These are phyloP conservation scores for Diogma glabrata DNA, from an alignment of 2,888 invertebrate genomes.

Conservation along the genomic window DNA sequence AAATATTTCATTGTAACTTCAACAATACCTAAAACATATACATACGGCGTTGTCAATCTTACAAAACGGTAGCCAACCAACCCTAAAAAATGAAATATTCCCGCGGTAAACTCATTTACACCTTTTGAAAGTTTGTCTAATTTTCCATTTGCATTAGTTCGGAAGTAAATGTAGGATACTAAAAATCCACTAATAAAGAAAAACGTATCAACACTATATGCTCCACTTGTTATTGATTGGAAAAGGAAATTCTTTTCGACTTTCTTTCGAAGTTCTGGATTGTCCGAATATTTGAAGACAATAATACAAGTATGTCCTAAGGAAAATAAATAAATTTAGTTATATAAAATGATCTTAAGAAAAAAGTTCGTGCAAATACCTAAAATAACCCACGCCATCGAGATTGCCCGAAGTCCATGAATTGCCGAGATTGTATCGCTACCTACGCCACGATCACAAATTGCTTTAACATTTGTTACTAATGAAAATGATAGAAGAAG, in stretches of 20 bases:
- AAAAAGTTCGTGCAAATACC: slow-evolving; percentile 18
- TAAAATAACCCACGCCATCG: slow-evolving; percentile 60
- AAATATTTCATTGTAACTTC: slow-evolving; percentile 83
- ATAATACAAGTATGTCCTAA: slow-evolving; percentile 62
- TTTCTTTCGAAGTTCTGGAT: slow-evolving; percentile 58
- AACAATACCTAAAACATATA: slow-evolving; percentile 71
- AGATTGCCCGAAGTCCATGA: slow-evolving; percentile 53
- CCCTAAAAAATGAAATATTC: slow-evolving; percentile 59
- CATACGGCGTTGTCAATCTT: slow-evolving; percentile 68
- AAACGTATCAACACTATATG: slow-evolving; percentile 72
- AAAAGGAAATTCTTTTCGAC: slow-evolving; percentile 68
- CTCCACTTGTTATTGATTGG: slow-evolving; percentile 67
- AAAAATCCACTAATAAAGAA: slow-evolving; percentile 75
- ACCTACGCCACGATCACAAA: slow-evolving; percentile 67
- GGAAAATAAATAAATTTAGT: too few species aligned
- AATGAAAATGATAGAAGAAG: slow-evolving; percentile 67
- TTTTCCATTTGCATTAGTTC: slow-evolving; percentile 62
- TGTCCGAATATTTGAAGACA: slow-evolving; percentile 74
- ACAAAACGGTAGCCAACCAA: slow-evolving; percentile 66
- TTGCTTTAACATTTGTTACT: slow-evolving; percentile 63
- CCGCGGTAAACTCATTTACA: slow-evolving; percentile 48
- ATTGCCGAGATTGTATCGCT: slow-evolving; percentile 69
- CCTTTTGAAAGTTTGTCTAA: slow-evolving; percentile 55
- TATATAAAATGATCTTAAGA: slow-evolving; percentile 18
- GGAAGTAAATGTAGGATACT: slow-evolving; percentile 75